Conservation (phyloP, 2,888 invertebrate species). For the Synergus gifuensis region DNA sequence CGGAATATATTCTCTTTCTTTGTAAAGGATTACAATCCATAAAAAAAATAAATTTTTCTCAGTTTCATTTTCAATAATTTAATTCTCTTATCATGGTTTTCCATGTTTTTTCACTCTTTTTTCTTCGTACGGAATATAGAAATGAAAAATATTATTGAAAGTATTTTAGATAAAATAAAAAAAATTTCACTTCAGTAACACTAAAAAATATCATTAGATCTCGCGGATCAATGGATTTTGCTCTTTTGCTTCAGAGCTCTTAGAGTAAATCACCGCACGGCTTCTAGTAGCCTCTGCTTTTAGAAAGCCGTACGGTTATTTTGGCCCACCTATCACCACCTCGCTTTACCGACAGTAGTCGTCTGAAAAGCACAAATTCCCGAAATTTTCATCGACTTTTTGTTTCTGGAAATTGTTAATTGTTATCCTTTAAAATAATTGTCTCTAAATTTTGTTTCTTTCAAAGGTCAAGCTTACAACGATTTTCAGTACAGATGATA, state of each 20-base stretch:
- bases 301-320: conserved; percentile 75
- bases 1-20: too few species aligned
- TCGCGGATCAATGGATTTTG: neutral
- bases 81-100: neutral
- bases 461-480: too few species aligned
- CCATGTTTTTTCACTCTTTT: neutral
- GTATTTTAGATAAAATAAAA: neutral
- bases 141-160: neutral
- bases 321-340: conserved; percentile 71
- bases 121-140: neutral
- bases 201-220: neutral
- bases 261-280: conserved; percentile 43
- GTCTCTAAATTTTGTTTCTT: neutral
- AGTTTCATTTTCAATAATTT: neutral
- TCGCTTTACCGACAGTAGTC: conserved; percentile 62
- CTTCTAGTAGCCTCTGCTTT: conserved; percentile 69
- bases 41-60: too few species aligned
- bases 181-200: neutral
- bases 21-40: too few species aligned
- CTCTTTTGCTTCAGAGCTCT: conserved; percentile 21
- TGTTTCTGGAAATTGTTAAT: neutral
- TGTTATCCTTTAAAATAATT: neutral
- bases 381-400: conserved; percentile 24
- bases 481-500: too few species aligned
- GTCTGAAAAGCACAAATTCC: conserved; percentile 27